A percentile compares a stretch with the other conserved stretches of the same genome.
These are phyloP conservation scores for Ochropleura plecta DNA, from an alignment of 2,888 invertebrate genomes.

Conservation along the genomic window DNA sequence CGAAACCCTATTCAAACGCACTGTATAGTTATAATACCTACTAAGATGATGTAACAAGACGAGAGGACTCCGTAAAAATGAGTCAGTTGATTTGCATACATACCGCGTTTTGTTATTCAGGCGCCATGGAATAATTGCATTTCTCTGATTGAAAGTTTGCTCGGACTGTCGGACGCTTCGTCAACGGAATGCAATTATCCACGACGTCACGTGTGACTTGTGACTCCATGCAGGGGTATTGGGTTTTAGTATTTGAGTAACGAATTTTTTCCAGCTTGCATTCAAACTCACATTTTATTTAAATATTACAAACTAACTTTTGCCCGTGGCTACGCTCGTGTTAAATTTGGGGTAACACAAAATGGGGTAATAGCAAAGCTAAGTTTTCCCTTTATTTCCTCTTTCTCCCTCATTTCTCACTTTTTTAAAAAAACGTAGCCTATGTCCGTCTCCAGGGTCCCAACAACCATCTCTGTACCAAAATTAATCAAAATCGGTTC, in stretches of 20 bases:
- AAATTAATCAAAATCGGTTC: too few species aligned
- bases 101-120: slow-evolving; percentile 21
- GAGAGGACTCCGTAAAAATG: neutral
- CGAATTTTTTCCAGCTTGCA: neutral
- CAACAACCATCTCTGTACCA: too few species aligned
- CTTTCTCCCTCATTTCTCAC: too few species aligned
- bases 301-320: neutral
- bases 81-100: slow-evolving; percentile 13
- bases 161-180: slow-evolving; percentile 33
- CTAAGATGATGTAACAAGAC: neutral
- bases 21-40: neutral
- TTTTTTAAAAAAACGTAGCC: too few species aligned
- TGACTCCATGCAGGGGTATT: slow-evolving; percentile 7
- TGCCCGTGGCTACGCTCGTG: too few species aligned
- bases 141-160: slow-evolving; percentile 64
- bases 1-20: neutral
- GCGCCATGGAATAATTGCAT: slow-evolving; percentile 50
- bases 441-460: too few species aligned
- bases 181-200: slow-evolving; percentile 54
- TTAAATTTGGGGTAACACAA: too few species aligned
- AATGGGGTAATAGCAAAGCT: too few species aligned
- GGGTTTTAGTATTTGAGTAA: neutral
- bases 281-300: neutral
- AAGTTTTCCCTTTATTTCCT: too few species aligned
- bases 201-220: slow-evolving; percentile 19